Evolutionary conservation across 2,888 invertebrate genomes (phyloP).

Genomic region (Acleris emargana): DNA sequence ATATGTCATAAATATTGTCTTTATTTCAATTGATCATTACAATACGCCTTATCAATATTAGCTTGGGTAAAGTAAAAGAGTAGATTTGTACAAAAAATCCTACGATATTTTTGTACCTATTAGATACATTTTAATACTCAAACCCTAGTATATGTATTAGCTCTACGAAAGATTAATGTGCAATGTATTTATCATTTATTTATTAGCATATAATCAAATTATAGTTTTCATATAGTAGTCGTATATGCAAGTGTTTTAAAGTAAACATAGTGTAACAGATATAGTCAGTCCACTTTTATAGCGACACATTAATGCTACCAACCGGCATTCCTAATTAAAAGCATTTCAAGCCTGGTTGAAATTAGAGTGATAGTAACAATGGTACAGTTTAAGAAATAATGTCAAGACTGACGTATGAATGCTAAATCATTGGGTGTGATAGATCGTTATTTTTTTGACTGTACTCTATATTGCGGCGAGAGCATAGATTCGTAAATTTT

Average conservation of each 20-base stretch:
- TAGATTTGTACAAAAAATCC: conserved; percentile 36
- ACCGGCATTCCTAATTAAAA: conserved; percentile 57
- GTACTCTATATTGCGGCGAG: conserved; percentile 19
- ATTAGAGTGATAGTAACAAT: conserved; percentile 19
- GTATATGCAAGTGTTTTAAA: conserved; percentile 11
- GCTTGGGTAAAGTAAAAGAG: conserved; percentile 18
- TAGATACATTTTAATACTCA: conserved; percentile 35
- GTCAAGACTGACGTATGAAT: conserved; percentile 35
- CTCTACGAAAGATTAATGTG: conserved; percentile 21
- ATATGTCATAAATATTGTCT: conserved; percentile 10
- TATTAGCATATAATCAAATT: conserved; percentile 14
- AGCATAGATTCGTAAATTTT: background rate
- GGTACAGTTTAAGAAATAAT: conserved; percentile 34
- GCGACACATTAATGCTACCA: conserved; percentile 53
- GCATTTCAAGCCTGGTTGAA: conserved; percentile 60
- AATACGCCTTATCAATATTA: conserved; percentile 32
- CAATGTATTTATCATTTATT: conserved; percentile 29
- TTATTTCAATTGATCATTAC: conserved; percentile 21
- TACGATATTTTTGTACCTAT: conserved; percentile 41
- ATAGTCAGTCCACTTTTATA: conserved; percentile 44
- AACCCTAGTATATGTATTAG: conserved; percentile 25
- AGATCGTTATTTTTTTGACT: conserved; percentile 33
- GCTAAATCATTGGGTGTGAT: conserved; percentile 14
- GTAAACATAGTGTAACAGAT: conserved; percentile 14
- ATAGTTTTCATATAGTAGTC: conserved; percentile 15